Base-by-base conservation (phyloP, 2,113 vertebrate species). In the Oenanthe melanoleuca region DNA sequence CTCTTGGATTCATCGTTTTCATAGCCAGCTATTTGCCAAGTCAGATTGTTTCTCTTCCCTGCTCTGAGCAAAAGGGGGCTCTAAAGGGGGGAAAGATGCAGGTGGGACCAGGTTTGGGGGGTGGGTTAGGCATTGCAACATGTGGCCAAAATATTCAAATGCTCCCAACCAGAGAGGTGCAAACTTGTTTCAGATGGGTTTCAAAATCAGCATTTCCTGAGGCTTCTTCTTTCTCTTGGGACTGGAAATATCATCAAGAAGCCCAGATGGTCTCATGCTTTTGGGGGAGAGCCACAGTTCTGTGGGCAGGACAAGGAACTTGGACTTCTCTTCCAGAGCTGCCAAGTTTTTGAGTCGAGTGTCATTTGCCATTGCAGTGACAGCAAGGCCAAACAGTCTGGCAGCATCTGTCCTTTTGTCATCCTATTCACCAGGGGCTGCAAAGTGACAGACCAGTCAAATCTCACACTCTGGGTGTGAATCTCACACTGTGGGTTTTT, bases 1-100 rank as follows among this genome's bases (percentile, higher is more conserved):
- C 65, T 92, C 47, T 88, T 72, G 82, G 88, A 92, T 93, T 89
- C 77, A 84, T 75, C 5, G 8, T 84, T 81, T 89, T 83, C 89
- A 67, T 14, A 71, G 79, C 47, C 29, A 93, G 64, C 28, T 49
- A 7, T 89, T 73, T 93, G 82, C 88, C 89, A 78, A 92, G 56
- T 50, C 81, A 85, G 88, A 77, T 40, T 63, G 38, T 31, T 88
- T 82, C 59, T 10, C 29, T 66, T 69, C 33, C 40, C 37, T 2
- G 2, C 8, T 60, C 78, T n/a, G 25, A 88, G 81, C 9, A 89
- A 52, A 75, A 70, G 20, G 31, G 59, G 24, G 15, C 13, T 86
- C 47, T 55, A 64, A 69, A 57, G 44, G 5, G 37, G 11, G 11
- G 10, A 19, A 61, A 14, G 21, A 53, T 70, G 63, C 59, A 86